These are phyloP conservation scores for Enoplosus armatus DNA, from an alignment of 2,797 vertebrate genomes.

Conservation along the genomic window DNA sequence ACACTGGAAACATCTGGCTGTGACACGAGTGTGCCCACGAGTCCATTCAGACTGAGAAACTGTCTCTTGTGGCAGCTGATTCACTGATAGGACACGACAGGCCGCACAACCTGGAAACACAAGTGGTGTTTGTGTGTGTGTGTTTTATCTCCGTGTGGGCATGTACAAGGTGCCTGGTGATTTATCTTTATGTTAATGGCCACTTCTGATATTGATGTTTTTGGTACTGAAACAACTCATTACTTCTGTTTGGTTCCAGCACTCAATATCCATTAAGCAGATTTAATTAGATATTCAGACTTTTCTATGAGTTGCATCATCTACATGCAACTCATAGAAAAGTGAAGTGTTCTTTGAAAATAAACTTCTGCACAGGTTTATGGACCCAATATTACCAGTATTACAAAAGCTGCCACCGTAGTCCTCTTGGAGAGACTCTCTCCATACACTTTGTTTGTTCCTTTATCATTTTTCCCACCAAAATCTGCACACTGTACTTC, in stretches of 20 bases:
- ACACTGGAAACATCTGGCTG: constrained; percentile 21
- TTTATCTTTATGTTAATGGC: not conserved
- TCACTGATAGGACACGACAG: not conserved
- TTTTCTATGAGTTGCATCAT: too few relatives aligned
- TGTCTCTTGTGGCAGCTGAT: not conserved
- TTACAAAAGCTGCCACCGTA: too few relatives aligned
- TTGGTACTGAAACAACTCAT: not conserved
- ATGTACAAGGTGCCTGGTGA: not conserved
- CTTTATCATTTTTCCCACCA: too few relatives aligned
- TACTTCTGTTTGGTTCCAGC: not conserved
- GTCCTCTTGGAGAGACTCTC: too few relatives aligned
- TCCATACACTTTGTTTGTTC: too few relatives aligned
- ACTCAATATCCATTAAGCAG: not conserved
- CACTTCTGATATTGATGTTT: not conserved
- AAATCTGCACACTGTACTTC: too few relatives aligned
- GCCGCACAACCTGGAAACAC: not conserved
- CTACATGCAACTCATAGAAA: too few relatives aligned
- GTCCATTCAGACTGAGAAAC: not conserved
- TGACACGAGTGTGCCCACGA: constrained; percentile 2
- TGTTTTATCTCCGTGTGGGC: not conserved
- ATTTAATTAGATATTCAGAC: not conserved
- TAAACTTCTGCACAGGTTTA: not conserved
- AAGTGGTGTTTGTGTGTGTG: not conserved
- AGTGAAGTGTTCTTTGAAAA: too few relatives aligned
- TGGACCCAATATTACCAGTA: too few relatives aligned